Percentiles rank a stretch among this genome's conserved stretches.
Conservation (phyloP, 2,797 vertebrate species). For the Malurus splendens region DNA sequence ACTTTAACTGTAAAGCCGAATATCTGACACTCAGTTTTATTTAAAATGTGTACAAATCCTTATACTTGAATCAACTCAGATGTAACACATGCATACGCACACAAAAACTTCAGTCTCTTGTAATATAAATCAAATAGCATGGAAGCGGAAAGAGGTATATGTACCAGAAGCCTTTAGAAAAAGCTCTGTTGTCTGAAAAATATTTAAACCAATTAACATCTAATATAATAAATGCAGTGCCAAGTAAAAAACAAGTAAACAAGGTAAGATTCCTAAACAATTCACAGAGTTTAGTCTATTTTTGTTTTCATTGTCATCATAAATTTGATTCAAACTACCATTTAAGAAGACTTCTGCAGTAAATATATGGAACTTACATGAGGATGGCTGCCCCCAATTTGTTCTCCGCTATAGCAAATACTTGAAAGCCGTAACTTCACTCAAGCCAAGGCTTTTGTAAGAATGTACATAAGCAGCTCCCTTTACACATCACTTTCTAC, state of each 20-base stretch:
- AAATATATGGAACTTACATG: slow-evolving; percentile 38
- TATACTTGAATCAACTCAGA: background rate
- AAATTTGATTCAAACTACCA: background rate
- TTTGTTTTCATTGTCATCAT: background rate
- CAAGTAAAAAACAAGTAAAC: background rate
- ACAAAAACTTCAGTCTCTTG: background rate
- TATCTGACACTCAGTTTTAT: background rate
- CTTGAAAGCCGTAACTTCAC: background rate
- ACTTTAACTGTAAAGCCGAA: background rate
- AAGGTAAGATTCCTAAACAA: background rate
- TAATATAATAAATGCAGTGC: background rate
- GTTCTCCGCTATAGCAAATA: background rate
- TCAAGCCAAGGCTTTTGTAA: background rate
- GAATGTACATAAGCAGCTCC: background rate
- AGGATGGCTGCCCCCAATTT: slow-evolving; percentile 33
- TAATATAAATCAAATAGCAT: background rate
- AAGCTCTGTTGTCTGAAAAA: background rate
- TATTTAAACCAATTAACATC: background rate
- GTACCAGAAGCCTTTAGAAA: background rate
- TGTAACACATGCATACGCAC: background rate
- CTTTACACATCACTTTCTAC: background rate
- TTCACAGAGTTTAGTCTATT: background rate
- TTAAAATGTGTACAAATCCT: background rate
- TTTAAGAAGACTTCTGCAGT: background rate
- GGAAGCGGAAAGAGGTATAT: background rate